Evolutionary conservation across 1,140 invertebrate species (phyloP).

Genomic region (Bombyx mori): ASM3026992v2 NC_085128.1:18286001-18286500

Average conservation of each 20-base stretch:
- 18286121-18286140: slow-evolving; percentile 25
- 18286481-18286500: no score
- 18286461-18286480: no score
- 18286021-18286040: slow-evolving; percentile 20
- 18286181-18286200: slow-evolving; percentile 81
- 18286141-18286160: slow-evolving; percentile 31
- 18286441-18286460: no score
- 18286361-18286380: no score
- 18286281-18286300: no score
- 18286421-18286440: no score
- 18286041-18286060: slow-evolving; percentile 42
- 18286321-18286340: background rate
- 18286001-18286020: background rate
- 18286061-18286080: slow-evolving; percentile 28
- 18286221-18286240: slow-evolving; percentile 85
- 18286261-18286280: background rate
- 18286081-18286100: slow-evolving; percentile 34
- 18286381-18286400: no score
- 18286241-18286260: background rate
- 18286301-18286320: background rate
- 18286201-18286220: slow-evolving; percentile 81
- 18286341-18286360: background rate
- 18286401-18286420: no score
- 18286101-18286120: slow-evolving; percentile 27
- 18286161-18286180: slow-evolving; percentile 24